Conservation (phyloP, 2,797 vertebrate species). For the Eulemur albifrons region DNA sequence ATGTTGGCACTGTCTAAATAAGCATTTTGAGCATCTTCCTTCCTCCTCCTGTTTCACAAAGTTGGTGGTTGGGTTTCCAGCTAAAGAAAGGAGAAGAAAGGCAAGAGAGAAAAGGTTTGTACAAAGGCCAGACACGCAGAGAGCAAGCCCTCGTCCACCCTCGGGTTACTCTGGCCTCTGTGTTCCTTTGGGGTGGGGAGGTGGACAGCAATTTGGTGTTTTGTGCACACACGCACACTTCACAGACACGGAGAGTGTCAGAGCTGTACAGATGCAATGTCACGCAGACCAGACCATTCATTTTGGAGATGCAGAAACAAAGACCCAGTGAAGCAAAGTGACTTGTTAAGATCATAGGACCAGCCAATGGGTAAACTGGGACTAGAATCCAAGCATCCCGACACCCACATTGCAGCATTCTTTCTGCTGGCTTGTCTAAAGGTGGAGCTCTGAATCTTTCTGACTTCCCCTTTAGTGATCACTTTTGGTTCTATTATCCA, state of each 20-base stretch:
- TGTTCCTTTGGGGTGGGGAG: neutral
- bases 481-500: conserved; percentile 34
- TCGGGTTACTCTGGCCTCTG: neutral
- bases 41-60: conserved; percentile 6
- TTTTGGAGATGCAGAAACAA: neutral
- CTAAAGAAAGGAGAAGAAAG: conserved; percentile 19
- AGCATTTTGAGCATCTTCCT: conserved; percentile 40
- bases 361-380: neutral
- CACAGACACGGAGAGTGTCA: neutral
- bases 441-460: neutral
- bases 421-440: neutral
- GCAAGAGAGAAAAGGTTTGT: neutral
- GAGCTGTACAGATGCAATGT: neutral
- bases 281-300: neutral
- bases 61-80: neutral
- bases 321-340: neutral
- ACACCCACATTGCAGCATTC: neutral
- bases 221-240: neutral
- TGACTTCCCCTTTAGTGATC: neutral
- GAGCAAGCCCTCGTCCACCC: neutral
- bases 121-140: neutral
- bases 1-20: conserved; percentile 41
- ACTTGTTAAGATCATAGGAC: neutral
- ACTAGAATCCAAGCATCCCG: neutral
- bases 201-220: neutral